Evolutionary conservation across 2,113 vertebrate species (phyloP).

Genomic region (Casuarius casuarius): DNA sequence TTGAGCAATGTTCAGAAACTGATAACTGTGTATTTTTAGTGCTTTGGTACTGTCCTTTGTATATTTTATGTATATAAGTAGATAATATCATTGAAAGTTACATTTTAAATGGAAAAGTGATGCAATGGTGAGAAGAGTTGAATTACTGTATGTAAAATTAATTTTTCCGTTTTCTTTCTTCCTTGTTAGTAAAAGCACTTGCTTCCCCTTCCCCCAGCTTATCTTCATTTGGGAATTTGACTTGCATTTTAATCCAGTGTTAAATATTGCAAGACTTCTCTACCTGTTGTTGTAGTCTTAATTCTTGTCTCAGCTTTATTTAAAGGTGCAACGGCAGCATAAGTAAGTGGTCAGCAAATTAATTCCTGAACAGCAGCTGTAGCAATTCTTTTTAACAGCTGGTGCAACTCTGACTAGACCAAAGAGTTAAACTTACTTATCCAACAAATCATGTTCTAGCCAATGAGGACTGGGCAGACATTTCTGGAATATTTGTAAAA

Average conservation of each 20-base stretch:
- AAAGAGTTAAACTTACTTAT: slow-evolving; percentile 69
- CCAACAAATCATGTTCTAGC: slow-evolving; percentile 50
- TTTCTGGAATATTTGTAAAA: slow-evolving; percentile 76
- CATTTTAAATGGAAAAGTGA: neutral
- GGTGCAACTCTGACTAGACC: slow-evolving; percentile 60
- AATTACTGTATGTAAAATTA: neutral
- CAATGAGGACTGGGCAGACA: slow-evolving; percentile 53
- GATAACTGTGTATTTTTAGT: neutral
- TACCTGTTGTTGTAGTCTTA: slow-evolving; percentile 74
- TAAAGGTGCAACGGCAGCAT: slow-evolving; percentile 73
- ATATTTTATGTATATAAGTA: neutral
- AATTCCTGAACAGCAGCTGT: slow-evolving; percentile 80
- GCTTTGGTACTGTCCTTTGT: neutral
- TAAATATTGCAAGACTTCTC: slow-evolving; percentile 65
- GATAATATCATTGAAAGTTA: neutral
- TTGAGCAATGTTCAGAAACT: neutral
- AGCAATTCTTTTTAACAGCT: slow-evolving; percentile 75
- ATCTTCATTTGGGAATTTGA: slow-evolving; percentile 16
- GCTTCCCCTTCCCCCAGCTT: neutral
- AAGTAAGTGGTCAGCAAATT: slow-evolving; percentile 68
- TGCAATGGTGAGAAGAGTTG: neutral
- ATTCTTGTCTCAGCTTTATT: slow-evolving; percentile 75
- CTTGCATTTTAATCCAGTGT: slow-evolving; percentile 45
- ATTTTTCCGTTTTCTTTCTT: neutral
- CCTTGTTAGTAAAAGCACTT: neutral